Conservation (phyloP, 2,113 vertebrate species). For the Melanotaenia duboulayi region DNA sequence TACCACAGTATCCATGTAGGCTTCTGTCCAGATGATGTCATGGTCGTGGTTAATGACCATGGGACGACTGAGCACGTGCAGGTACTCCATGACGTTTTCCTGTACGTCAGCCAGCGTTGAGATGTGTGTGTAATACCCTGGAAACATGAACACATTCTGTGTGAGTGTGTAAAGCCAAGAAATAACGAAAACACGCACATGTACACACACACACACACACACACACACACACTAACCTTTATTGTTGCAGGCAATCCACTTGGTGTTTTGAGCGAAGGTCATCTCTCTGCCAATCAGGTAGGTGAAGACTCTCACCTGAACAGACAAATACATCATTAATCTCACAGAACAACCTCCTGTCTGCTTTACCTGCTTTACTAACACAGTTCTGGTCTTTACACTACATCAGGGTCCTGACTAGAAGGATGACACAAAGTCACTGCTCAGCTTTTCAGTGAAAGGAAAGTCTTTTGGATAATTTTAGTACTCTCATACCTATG, state of each 20-base stretch:
- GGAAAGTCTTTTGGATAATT: too few species aligned
- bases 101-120: conserved; percentile 94
- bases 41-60: conserved; percentile 99
- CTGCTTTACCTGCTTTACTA: too few species aligned
- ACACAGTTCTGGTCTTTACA: too few species aligned
- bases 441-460: too few species aligned
- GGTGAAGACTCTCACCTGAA: conserved; percentile 94
- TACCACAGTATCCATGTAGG: conserved; percentile 96
- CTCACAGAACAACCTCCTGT: too few species aligned
- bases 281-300: conserved; percentile 97
- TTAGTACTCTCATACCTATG: too few species aligned
- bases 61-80: conserved; percentile 95
- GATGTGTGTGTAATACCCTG: conserved; percentile 97
- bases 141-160: neutral
- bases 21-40: conserved; percentile 97
- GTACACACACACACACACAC: conserved; percentile 1
- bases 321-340: neutral
- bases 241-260: conserved; percentile 98
- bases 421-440: too few species aligned
- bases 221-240: conserved; percentile 84
- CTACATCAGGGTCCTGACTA: too few species aligned
- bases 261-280: conserved; percentile 91
- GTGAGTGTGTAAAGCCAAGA: neutral
- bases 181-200: too few species aligned
- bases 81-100: conserved; percentile 98